Conservation (phyloP, 1,140 invertebrate species). For the Drosophila mauritiana region DNA sequence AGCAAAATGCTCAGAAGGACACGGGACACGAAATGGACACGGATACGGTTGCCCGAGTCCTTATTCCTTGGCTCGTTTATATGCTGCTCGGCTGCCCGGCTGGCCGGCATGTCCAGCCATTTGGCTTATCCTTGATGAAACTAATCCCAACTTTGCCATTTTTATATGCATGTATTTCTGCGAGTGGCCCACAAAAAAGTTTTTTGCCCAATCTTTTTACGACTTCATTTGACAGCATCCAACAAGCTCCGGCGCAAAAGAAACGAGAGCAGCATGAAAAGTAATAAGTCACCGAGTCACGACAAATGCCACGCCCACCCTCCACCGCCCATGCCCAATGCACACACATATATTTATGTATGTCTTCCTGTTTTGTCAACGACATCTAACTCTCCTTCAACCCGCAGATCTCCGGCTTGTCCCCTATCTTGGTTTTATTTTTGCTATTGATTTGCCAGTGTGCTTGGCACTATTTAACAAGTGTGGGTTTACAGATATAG, state of each 20-base stretch:
- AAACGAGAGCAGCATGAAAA: slow-evolving; percentile 61
- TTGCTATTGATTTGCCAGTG: slow-evolving; percentile 29
- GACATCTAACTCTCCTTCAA: slow-evolving; percentile 32
- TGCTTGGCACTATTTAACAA: slow-evolving; percentile 17
- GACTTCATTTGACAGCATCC: slow-evolving; percentile 74
- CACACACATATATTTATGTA: neutral
- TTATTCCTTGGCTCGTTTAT: slow-evolving; percentile 57
- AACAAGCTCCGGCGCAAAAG: slow-evolving; percentile 25
- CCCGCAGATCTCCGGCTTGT: slow-evolving; percentile 21
- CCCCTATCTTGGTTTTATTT: slow-evolving; percentile 26
- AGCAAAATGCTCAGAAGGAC: slow-evolving; percentile 54
- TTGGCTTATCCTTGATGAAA: slow-evolving; percentile 83
- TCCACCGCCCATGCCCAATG: neutral
- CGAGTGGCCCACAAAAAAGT: slow-evolving; percentile 78
- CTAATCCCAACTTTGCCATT: slow-evolving; percentile 81
- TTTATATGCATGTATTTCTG: slow-evolving; percentile 80
- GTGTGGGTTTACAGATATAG: neutral
- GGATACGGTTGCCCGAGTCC: slow-evolving; percentile 19
- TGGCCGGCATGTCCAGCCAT: slow-evolving; percentile 67
- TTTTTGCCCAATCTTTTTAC: slow-evolving; percentile 83
- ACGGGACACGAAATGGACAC: neutral
- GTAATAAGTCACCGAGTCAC: slow-evolving; percentile 80
- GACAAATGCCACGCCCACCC: slow-evolving; percentile 54
- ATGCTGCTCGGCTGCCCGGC: slow-evolving; percentile 37
- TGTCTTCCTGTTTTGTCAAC: slow-evolving; percentile 4